These are phyloP conservation scores for Myiopsitta monachus DNA, from an alignment of 2,113 vertebrate genomes.

Conservation along the genomic window DNA sequence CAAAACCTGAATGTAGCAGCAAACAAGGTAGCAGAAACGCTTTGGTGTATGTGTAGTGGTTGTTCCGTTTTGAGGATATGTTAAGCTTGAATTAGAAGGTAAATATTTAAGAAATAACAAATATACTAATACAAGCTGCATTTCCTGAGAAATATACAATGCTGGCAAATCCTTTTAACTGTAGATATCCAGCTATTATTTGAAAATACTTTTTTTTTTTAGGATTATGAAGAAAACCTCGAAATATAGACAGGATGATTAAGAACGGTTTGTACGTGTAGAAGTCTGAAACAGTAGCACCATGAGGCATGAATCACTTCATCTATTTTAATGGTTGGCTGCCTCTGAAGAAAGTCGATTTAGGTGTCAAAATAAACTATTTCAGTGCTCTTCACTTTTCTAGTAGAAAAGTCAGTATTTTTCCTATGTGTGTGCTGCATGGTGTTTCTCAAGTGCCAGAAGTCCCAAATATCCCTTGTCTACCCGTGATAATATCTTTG, in stretches of 20 bases:
- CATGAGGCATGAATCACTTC: slow-evolving; percentile 2
- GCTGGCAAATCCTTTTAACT: not conserved
- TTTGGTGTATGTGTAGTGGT: not conserved
- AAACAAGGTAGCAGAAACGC: not conserved
- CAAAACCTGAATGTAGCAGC: not conserved
- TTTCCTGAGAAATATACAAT: not conserved
- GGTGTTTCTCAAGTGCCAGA: not conserved
- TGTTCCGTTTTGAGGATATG: not conserved
- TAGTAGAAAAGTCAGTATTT: not conserved
- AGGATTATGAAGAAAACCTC: not conserved
- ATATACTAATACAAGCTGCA: not conserved
- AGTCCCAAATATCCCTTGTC: not conserved
- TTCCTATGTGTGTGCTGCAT: not conserved
- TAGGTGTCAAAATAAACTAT: slow-evolving; percentile 41
- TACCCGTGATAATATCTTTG: not conserved
- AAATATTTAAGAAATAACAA: not conserved
- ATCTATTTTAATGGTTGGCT: slow-evolving; percentile 22
- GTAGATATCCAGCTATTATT: not conserved
- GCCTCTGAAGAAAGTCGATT: slow-evolving; percentile 30
- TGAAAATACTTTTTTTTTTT: not conserved
- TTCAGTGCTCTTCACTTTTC: not conserved
- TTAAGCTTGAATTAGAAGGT: not conserved
- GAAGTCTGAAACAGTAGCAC: slow-evolving; percentile 8
- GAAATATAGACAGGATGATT: not conserved
- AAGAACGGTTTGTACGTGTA: not conserved